Conservation (phyloP, 2,888 invertebrate species). For the Boloria selene region DNA sequence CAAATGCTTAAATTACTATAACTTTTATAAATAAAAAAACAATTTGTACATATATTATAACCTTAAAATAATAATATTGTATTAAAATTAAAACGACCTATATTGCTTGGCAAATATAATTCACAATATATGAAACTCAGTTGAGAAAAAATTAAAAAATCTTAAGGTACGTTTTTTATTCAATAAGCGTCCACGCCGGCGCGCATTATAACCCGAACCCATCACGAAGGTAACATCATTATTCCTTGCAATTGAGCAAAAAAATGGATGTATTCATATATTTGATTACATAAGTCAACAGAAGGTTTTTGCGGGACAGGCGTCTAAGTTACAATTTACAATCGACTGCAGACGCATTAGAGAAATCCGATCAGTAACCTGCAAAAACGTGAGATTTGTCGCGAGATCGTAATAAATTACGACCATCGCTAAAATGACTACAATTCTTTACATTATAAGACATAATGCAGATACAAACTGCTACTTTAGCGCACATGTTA, state of each 20-base stretch:
- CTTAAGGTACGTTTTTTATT: conserved; percentile 14
- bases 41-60: too few species aligned
- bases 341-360: conserved; percentile 37
- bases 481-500: background rate
- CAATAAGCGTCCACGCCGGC: conserved; percentile 19
- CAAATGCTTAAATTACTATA: too few species aligned
- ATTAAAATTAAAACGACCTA: background rate
- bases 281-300: conserved; percentile 38
- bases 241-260: conserved; percentile 27
- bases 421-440: conserved; percentile 18
- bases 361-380: conserved; percentile 40
- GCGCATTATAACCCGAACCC: conserved; percentile 23
- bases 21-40: too few species aligned
- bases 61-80: too few species aligned
- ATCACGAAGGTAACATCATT: conserved; percentile 30
- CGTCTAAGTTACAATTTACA: conserved; percentile 39
- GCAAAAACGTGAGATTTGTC: conserved; percentile 57
- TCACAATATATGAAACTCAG: conserved; percentile 4
- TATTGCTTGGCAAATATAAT: conserved; percentile 1
- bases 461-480: background rate
- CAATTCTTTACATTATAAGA: conserved; percentile 8
- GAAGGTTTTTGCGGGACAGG: conserved; percentile 34
- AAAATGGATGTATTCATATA: conserved; percentile 31
- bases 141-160: conserved; percentile 8
- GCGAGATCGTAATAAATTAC: conserved; percentile 50